Percentiles rank a stretch among this genome's conserved stretches.
These are phyloP conservation scores for Cyclura pinguis DNA, from an alignment of 2,797 vertebrate species.

Conservation along the genomic window DNA sequence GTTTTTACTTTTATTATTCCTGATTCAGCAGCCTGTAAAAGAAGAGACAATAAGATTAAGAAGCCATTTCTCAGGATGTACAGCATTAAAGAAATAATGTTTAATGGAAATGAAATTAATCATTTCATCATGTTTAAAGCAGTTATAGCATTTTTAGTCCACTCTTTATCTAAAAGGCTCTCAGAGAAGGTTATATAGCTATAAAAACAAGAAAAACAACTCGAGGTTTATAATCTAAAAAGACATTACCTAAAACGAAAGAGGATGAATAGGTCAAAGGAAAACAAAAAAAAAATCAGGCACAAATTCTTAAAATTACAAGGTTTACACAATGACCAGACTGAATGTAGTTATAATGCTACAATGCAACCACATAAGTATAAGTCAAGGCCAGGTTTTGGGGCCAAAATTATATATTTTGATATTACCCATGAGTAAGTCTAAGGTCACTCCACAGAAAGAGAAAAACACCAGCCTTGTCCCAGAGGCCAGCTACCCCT, in stretches of 20 bases:
- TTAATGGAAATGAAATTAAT: neutral
- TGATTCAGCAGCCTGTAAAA: constrained; percentile 94
- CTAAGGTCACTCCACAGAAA: too few species aligned
- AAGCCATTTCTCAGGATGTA: constrained; percentile 46
- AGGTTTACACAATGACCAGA: neutral
- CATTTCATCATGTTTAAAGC: neutral
- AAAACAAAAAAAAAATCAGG: neutral
- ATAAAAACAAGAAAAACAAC: neutral
- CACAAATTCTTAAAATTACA: neutral
- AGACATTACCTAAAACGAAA: neutral
- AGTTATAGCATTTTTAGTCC: neutral
- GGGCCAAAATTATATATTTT: too few species aligned
- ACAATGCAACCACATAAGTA: neutral
- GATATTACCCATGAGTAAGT: too few species aligned
- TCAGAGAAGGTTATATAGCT: neutral
- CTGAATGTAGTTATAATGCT: neutral
- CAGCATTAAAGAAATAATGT: constrained; percentile 38
- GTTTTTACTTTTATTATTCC: constrained; percentile 99
- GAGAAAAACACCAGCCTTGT: too few species aligned
- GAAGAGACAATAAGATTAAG: constrained; percentile 69
- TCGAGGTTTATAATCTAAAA: neutral
- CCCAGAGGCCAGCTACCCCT: too few species aligned
- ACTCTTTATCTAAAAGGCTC: neutral
- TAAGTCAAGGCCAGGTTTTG: too few species aligned
- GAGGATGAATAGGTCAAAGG: neutral